Evolutionary conservation across 2,797 vertebrate species (phyloP).

Genomic region (Megalops cyprinoides): DNA sequence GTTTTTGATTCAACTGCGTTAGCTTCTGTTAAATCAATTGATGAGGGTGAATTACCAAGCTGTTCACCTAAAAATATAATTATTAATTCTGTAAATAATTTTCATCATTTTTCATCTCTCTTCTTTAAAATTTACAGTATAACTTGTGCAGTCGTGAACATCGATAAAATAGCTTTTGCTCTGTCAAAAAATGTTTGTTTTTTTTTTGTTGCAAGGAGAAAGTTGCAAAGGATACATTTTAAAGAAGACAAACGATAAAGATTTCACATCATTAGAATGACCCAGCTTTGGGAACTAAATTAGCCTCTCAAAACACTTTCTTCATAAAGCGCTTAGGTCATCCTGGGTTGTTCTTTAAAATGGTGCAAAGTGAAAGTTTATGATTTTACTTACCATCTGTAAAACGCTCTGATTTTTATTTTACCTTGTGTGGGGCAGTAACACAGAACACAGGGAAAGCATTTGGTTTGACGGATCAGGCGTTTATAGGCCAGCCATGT

Average conservation of each 20-base stretch:
- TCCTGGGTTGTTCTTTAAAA: too few species aligned
- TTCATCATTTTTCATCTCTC: conserved; percentile 70
- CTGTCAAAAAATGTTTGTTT: background rate
- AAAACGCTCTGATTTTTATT: too few species aligned
- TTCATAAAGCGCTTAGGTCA: too few species aligned
- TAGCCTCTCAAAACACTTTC: too few species aligned
- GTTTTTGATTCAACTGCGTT: background rate
- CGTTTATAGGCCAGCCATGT: too few species aligned
- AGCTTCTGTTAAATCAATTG: background rate
- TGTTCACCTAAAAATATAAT: conserved; percentile 47
- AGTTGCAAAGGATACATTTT: conserved; percentile 28
- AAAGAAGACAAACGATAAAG: conserved; percentile 51
- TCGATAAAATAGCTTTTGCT: background rate
- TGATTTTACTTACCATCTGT: too few species aligned
- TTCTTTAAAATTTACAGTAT: conserved; percentile 22
- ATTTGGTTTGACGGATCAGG: too few species aligned
- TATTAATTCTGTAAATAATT: conserved; percentile 83
- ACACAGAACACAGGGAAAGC: too few species aligned
- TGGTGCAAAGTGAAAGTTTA: too few species aligned
- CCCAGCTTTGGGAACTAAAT: too few species aligned
- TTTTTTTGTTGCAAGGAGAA: background rate
- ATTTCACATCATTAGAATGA: background rate
- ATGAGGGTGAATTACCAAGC: background rate
- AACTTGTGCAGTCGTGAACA: conserved; percentile 19
- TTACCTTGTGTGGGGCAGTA: too few species aligned